Base-by-base conservation (phyloP, 2,113 vertebrate genomes). In the Chionomys nivalis region DNA sequence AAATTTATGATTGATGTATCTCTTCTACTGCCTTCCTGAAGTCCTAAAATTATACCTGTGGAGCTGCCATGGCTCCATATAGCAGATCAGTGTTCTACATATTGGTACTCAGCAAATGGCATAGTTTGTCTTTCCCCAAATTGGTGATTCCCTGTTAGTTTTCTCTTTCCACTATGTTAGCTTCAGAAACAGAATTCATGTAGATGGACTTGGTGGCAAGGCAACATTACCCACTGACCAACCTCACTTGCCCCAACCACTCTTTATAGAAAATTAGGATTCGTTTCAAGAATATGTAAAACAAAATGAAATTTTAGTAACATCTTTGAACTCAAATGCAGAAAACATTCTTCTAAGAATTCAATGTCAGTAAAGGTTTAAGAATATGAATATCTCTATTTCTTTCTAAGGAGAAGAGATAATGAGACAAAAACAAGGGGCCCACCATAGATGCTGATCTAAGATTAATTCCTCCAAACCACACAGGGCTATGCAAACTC, bases 1-100 rank as follows among this genome's bases (percentile, higher is more conserved):
- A 55, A 49, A 44, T 42, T 28, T 49, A 11, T 44, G 12, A 21
- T 63, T 44, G 7, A 8, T 55, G 6, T 0, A 11, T 1, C 24
- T 49, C 65, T 52, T 93, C 2, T 47, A 2, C 21, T 68, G 55
- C 19, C 44, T 17, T 31, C 17, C 23, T 68, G 33, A 16, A 1
- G 3, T 49, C 8, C 4, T 39, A 11, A 13, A 17, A 16, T 16
- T 88, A 0, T 14, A 31, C 47, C 28, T 36, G 4, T 33, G 1
- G 5, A 39, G 9, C 1, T 68, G 13, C 39, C 5, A 14, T 0
- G n/a, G 12, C 4, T 5, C 4, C 3, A 1, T 4, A 5, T 0
- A 17, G 13, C 3, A 14, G 0, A 11, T 52, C 2, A 9, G 47
- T 13, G 17, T 21, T 5, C 3, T 8, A 33, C 36, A 7, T 85